A percentile compares a stretch with the other conserved stretches of the same genome.
Conservation (phyloP, 2,888 invertebrate species). For the Drosophila greeni region DNA sequence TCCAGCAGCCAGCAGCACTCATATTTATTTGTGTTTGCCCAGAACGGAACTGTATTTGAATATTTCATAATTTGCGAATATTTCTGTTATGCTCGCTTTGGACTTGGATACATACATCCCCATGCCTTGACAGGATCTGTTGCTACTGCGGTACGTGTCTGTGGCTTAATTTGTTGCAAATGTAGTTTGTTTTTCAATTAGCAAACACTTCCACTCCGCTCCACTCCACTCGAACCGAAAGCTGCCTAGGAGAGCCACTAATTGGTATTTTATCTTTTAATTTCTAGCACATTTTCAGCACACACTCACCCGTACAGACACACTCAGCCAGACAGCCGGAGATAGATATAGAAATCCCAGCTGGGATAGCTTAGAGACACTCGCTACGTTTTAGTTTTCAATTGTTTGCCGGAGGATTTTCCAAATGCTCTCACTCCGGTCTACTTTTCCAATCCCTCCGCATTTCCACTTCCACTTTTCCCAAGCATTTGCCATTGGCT, state of each 20-base stretch:
- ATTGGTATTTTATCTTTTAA: conserved; percentile 71
- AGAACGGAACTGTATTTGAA: conserved; percentile 52
- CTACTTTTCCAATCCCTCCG: conserved; percentile 6
- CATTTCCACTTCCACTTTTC: neutral
- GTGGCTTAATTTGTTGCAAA: conserved; percentile 54
- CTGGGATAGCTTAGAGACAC: conserved; percentile 43
- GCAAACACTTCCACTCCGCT: conserved; percentile 38
- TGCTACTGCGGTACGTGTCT: conserved; percentile 58
- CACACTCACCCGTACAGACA: conserved; percentile 15
- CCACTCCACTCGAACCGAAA: conserved; percentile 18
- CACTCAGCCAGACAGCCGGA: conserved; percentile 3
- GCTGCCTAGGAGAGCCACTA: conserved; percentile 51
- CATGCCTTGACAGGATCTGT: conserved; percentile 16
- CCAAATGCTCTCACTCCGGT: conserved; percentile 28
- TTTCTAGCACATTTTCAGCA: conserved; percentile 53
- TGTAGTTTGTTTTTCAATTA: conserved; percentile 68
- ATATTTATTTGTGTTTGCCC: conserved; percentile 26
- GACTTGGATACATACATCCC: conserved; percentile 24
- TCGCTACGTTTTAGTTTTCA: conserved; percentile 49
- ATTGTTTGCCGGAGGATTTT: conserved; percentile 53
- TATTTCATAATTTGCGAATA: conserved; percentile 57
- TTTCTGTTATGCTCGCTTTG: conserved; percentile 30
- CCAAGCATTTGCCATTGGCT: conserved; percentile 23
- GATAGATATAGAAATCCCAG: conserved; percentile 34
- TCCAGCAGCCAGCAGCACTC: conserved; percentile 17